These are phyloP conservation scores for Hydriomena furcata DNA, from an alignment of 2,888 invertebrate species.

Conservation along the genomic window DNA sequence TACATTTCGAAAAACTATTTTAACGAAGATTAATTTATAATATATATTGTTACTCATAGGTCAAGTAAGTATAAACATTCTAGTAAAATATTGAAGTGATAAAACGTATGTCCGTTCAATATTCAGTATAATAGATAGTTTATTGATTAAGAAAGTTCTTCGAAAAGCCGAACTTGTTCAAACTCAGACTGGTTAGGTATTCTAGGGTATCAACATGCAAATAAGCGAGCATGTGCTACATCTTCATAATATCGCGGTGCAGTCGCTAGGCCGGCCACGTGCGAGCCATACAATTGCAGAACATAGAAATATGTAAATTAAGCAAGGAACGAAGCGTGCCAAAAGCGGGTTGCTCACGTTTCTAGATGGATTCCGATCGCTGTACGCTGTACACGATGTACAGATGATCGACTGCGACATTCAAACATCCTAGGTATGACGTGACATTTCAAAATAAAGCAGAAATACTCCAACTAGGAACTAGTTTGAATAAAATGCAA, in stretches of 20 bases:
- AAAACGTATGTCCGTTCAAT: no score
- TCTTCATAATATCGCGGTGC: slow-evolving; percentile 49
- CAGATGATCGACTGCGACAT: slow-evolving; percentile 38
- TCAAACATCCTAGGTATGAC: slow-evolving; percentile 43
- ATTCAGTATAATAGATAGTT: no score
- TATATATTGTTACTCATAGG: no score
- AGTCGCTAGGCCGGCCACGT: slow-evolving; percentile 58
- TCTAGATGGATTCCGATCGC: slow-evolving; percentile 52
- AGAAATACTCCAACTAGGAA: background rate
- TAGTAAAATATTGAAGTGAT: no score
- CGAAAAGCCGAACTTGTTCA: no score
- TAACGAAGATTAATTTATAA: background rate
- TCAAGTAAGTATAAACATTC: no score
- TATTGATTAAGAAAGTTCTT: no score
- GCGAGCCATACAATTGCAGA: slow-evolving; percentile 51
- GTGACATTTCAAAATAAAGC: slow-evolving; percentile 27
- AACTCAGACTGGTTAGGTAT: slow-evolving; percentile 14
- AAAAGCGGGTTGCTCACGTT: slow-evolving; percentile 57
- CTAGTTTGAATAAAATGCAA: slow-evolving; percentile 1
- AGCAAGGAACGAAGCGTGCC: slow-evolving; percentile 50
- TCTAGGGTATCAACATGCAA: slow-evolving; percentile 42
- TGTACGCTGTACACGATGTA: slow-evolving; percentile 49
- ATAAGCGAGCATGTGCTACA: slow-evolving; percentile 52
- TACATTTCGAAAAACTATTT: background rate
- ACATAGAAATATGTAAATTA: slow-evolving; percentile 69